These are phyloP conservation scores for Patella depressa DNA, from an alignment of 2,888 invertebrate species.

Conservation along the genomic window DNA sequence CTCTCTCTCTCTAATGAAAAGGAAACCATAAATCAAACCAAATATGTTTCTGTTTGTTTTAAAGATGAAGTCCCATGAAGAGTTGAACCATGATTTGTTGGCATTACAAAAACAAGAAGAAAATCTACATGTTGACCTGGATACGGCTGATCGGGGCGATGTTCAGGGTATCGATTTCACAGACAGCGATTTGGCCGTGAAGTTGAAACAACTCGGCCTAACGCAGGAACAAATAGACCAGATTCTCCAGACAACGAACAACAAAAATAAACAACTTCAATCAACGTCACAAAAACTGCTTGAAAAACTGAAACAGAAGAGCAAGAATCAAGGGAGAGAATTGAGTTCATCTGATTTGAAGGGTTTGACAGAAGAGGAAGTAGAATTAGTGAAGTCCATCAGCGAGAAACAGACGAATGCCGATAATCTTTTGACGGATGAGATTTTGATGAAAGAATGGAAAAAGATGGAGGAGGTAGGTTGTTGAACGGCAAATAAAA, in stretches of 20 bases:
- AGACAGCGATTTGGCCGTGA: constrained; percentile 22
- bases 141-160: constrained; percentile 25
- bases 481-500: not conserved
- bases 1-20: too few species aligned
- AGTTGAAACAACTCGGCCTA: constrained; percentile 36
- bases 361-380: constrained; percentile 52
- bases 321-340: constrained; percentile 29
- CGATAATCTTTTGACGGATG: constrained; percentile 58
- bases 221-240: constrained; percentile 44
- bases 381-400: constrained; percentile 43
- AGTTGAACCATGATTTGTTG: constrained; percentile 41
- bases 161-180: not conserved
- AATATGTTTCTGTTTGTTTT: not conserved
- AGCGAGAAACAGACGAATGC: constrained; percentile 54
- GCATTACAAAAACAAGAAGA: constrained; percentile 59
- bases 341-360: constrained; percentile 46
- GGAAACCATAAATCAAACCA: too few species aligned
- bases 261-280: constrained; percentile 42
- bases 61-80: not conserved
- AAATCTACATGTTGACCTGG: constrained; percentile 56
- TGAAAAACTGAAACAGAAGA: constrained; percentile 44
- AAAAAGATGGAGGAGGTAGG: constrained; percentile 56
- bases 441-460: constrained; percentile 53
- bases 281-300: constrained; percentile 32
- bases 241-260: constrained; percentile 42